Evolutionary conservation across 2,888 invertebrate species (phyloP).

Genomic region (Caenorhabditis virilis): DNA sequence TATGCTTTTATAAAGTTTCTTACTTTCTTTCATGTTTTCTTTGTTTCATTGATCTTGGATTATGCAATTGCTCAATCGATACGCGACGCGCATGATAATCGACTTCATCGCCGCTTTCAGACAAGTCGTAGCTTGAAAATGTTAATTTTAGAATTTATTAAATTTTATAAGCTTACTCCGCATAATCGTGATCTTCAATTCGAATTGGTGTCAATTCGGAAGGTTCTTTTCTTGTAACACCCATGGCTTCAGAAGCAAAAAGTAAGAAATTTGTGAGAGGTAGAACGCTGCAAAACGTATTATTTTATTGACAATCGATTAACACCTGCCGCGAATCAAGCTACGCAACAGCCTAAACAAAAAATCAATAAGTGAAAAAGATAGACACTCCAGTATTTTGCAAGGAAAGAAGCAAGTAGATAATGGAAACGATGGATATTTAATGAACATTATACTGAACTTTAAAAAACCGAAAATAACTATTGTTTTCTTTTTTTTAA

Average conservation of each 20-base stretch:
- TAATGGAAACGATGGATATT: no score
- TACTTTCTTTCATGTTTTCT: conserved; percentile 20
- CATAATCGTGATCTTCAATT: conserved; percentile 58
- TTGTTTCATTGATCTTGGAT: conserved; percentile 14
- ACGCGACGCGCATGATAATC: conserved; percentile 15
- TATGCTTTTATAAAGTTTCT: no score
- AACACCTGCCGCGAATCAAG: no score
- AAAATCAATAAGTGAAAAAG: no score
- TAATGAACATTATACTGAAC: no score
- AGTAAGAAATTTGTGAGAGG: neutral
- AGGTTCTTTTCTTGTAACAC: conserved; percentile 38
- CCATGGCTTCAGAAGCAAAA: conserved; percentile 34
- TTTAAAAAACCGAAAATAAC: no score
- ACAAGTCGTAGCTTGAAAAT: conserved; percentile 45
- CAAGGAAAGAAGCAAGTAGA: no score
- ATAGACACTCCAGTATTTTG: no score
- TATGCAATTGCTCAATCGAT: conserved; percentile 25
- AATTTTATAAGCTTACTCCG: conserved; percentile 45
- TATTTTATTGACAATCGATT: no score
- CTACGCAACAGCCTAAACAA: no score
- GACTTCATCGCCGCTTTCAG: conserved; percentile 39
- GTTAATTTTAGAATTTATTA: neutral
- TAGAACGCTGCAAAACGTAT: no score
- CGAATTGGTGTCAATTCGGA: conserved; percentile 43
- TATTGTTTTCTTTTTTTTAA: no score